phyloP scores from a whole-genome alignment of 2,888 invertebrate species.

The Stratiomys singularior region DNA sequence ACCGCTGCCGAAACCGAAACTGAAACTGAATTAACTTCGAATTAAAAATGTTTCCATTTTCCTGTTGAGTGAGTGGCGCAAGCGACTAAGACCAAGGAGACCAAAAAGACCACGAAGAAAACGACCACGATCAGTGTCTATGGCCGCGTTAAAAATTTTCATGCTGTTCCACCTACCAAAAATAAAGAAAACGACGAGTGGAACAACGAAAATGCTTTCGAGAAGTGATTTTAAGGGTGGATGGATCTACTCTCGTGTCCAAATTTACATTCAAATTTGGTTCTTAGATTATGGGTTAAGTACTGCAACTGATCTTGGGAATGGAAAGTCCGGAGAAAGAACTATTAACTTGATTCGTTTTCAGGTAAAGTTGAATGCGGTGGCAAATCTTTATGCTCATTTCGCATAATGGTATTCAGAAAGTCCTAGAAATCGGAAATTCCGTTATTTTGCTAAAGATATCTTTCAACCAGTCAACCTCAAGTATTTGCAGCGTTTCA shows the following conservation, averaged over 20 bases:
- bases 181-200: conserved; percentile 18
- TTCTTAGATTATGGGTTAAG: background rate
- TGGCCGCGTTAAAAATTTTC: conserved; percentile 40
- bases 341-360: background rate
- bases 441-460: too few relatives aligned
- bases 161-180: conserved; percentile 47
- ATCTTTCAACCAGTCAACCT: too few relatives aligned
- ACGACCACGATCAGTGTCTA: conserved; percentile 14
- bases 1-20: conserved; percentile 13
- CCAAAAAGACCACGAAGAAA: background rate
- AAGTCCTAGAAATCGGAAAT: too few relatives aligned
- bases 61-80: conserved; percentile 10
- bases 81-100: background rate
- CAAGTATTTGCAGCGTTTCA: too few relatives aligned
- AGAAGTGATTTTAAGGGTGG: conserved; percentile 2
- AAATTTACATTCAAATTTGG: background rate
- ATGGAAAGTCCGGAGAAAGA: background rate
- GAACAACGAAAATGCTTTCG: background rate
- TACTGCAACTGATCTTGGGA: background rate
- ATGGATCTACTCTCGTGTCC: background rate
- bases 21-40: conserved; percentile 29
- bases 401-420: too few relatives aligned
- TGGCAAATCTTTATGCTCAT: background rate
- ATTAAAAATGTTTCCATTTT: conserved; percentile 33
- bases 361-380: background rate